phyloP scores from a whole-genome alignment of 2,888 invertebrate species.

The Opisthograptis luteolata region DNA sequence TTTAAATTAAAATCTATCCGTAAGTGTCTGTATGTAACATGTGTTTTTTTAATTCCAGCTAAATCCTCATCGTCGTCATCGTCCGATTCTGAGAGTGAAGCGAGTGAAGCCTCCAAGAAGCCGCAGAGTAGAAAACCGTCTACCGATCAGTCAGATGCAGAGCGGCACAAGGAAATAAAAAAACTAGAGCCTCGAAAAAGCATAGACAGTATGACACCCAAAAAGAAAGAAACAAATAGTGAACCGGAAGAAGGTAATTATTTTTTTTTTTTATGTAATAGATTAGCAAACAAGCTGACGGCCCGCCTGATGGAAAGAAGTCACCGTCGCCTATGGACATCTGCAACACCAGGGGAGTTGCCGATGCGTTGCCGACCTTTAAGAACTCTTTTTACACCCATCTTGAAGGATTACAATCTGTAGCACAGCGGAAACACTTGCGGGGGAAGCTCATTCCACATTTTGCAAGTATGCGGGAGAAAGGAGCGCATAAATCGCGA shows the following conservation, averaged over 20 bases:
- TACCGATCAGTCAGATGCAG: slow-evolving; percentile 67
- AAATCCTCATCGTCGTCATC: slow-evolving; percentile 81
- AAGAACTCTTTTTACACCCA: too few species aligned
- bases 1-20: too few species aligned
- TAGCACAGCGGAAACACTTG: too few species aligned
- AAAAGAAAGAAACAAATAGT: slow-evolving; percentile 85
- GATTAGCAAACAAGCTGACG: not conserved
- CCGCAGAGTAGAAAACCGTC: slow-evolving; percentile 67
- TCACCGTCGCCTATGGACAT: too few species aligned
- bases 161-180: slow-evolving; percentile 66
- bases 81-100: slow-evolving; percentile 79
- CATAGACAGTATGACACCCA: slow-evolving; percentile 64
- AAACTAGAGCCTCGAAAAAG: slow-evolving; percentile 70
- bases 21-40: not conserved
- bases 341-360: too few species aligned
- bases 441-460: too few species aligned
- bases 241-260: slow-evolving; percentile 92
- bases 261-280: not conserved
- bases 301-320: too few species aligned
- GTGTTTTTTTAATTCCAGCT: slow-evolving; percentile 43
- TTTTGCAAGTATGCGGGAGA: too few species aligned
- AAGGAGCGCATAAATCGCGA: too few species aligned
- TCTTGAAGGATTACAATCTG: too few species aligned
- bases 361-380: too few species aligned
- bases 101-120: slow-evolving; percentile 66